Base-by-base conservation (phyloP, 2,113 vertebrate species). In the Notiomystis cincta region DNA sequence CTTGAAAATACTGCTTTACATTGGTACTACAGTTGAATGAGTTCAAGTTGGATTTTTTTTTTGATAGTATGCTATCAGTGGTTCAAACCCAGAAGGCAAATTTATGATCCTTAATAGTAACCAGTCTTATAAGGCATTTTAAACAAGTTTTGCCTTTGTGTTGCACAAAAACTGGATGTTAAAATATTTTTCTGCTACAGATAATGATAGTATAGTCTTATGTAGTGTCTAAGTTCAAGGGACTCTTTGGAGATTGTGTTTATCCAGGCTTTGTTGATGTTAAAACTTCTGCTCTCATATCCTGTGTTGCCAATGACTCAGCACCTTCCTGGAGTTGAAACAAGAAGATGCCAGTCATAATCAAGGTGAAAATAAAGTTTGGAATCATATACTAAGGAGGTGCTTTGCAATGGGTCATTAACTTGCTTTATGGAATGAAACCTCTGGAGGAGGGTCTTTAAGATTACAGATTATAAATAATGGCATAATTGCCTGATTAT, bases 301-400 rank as follows among this genome's bases (percentile, higher is more conserved):
- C 12, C 54, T 72, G 19, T 44, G 25, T 70, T 87, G 40, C 31
- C 65, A 38, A 72, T 91, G 70, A 58, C 64, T 83, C 62, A 92
- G 76, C 64, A 75, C 19, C 51, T 80, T 80, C 17, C 42, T 84
- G 75, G 50, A 58, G 58, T 19, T 71, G 64, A 66, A 92, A 65
- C 35, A 87, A 78, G 57, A 70, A 83, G 28, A 31, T 71, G 56
- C 51, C 71, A 90, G 75, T 95, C 73, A 88, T 92, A 88, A 86
- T 86, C 67, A 81, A 95, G 51, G 82, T 51, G 81, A 81, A 93
- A 86, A 75, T 81, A 47, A 80, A 73, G 71, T 72, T 93, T 91
- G 80, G 78, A 82, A 82, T 88, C 11, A 6, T 50, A 27, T 80
- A 80, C 24, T 66, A 37, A 85, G 58, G 15, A 89, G 42, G 33